These are phyloP conservation scores for Corythaeola cristata DNA, from an alignment of 2,113 vertebrate species.

Conservation along the genomic window DNA sequence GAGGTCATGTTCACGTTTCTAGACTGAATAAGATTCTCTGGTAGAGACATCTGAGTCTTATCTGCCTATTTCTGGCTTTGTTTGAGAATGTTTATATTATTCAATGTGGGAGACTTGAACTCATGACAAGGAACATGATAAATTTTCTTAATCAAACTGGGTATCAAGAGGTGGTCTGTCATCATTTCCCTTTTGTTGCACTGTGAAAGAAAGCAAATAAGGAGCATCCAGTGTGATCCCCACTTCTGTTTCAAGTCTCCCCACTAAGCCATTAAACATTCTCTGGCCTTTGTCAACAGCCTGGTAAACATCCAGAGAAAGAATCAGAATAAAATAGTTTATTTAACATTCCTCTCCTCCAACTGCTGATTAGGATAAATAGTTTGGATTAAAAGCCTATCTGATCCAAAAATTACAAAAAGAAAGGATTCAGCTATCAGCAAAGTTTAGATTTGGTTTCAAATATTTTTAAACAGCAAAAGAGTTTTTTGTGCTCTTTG, in stretches of 20 bases:
- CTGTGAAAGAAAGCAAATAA: constrained; percentile 68
- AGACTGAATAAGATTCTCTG: constrained; percentile 4
- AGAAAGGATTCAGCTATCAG: constrained; percentile 73
- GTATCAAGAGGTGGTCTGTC: constrained; percentile 78
- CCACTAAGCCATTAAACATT: constrained; percentile 78
- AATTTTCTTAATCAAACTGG: constrained; percentile 79
- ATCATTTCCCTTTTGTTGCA: constrained; percentile 74
- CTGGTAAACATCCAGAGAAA: constrained; percentile 80
- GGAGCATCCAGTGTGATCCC: constrained; percentile 62
- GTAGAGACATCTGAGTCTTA: constrained; percentile 75
- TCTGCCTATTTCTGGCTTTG: constrained; percentile 74
- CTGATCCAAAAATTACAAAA: constrained; percentile 81
- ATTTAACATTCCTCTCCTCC: constrained; percentile 83
- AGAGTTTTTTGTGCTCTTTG: constrained; percentile 70
- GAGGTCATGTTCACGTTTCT: constrained; percentile 25
- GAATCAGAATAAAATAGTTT: constrained; percentile 81
- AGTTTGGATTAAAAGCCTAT: constrained; percentile 81
- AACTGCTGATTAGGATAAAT: constrained; percentile 86
- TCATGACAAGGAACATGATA: constrained; percentile 75
- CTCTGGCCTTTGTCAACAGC: constrained; percentile 83
- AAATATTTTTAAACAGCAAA: constrained; percentile 78
- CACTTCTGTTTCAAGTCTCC: constrained; percentile 78
- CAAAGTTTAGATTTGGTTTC: constrained; percentile 75
- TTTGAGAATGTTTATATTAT: constrained; percentile 75
- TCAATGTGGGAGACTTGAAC: constrained; percentile 73